These are phyloP conservation scores for Antitype chi DNA, from an alignment of 2,888 invertebrate species.

Conservation along the genomic window DNA sequence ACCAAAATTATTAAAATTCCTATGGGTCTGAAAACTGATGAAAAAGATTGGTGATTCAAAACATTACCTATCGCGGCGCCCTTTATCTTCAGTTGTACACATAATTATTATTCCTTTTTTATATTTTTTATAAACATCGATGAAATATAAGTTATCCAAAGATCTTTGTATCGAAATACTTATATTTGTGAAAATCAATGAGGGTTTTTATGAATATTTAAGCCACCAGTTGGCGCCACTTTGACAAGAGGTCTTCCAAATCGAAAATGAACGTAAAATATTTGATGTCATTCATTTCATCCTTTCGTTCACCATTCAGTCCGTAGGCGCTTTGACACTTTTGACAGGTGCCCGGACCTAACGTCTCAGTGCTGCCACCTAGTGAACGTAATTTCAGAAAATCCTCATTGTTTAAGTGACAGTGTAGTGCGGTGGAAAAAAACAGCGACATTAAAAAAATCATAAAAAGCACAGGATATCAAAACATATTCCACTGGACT, in stretches of 20 bases:
- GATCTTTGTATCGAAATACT: conserved; percentile 67
- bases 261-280: too few relatives aligned
- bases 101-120: conserved; percentile 52
- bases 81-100: conserved; percentile 48
- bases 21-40: background rate
- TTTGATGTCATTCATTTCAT: too few relatives aligned
- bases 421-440: background rate
- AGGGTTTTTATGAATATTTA: too few relatives aligned
- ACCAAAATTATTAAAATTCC: conserved; percentile 9
- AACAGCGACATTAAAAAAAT: background rate
- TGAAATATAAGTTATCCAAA: conserved; percentile 70
- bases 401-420: conserved; percentile 6
- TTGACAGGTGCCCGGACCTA: too few relatives aligned
- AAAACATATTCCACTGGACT: background rate
- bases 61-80: conserved; percentile 27
- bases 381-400: too few relatives aligned
- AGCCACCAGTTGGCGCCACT: too few relatives aligned
- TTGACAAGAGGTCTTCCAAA: too few relatives aligned
- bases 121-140: conserved; percentile 60
- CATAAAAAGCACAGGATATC: background rate
- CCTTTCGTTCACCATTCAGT: too few relatives aligned
- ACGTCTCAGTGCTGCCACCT: too few relatives aligned
- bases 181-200: conserved; percentile 40
- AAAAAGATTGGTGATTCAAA: background rate
- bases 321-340: too few relatives aligned